Conservation (phyloP, 1,140 invertebrate genomes). For the Contarinia nasturtii region DNA sequence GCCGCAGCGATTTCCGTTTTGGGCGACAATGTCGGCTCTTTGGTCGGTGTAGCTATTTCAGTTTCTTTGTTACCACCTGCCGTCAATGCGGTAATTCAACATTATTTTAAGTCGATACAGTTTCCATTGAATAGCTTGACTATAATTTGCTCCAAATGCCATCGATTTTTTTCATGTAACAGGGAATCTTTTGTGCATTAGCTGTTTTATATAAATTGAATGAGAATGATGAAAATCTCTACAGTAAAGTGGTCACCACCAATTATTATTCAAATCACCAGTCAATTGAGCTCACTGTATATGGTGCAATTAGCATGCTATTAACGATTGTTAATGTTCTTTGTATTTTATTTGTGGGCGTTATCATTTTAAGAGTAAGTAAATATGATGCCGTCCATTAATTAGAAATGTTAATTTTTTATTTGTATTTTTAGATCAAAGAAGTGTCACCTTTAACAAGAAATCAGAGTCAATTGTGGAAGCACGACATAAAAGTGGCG, state of each 20-base stretch:
- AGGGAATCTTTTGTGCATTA: constrained; percentile 50
- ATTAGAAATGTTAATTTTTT: too few relatives aligned
- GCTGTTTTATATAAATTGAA: constrained; percentile 31
- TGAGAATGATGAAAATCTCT: constrained; percentile 19
- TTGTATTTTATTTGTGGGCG: constrained; percentile 46
- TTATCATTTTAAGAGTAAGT: constrained; percentile 44
- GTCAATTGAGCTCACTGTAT: constrained; percentile 32
- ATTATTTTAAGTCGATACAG: not conserved
- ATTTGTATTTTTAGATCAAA: constrained; percentile 36
- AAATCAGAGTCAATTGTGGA: constrained; percentile 20
- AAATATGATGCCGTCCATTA: too few relatives aligned
- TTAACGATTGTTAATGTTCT: constrained; percentile 52
- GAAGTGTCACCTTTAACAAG: constrained; percentile 45
- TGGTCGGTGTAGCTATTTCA: constrained; percentile 65
- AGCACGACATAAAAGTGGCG: too few relatives aligned
- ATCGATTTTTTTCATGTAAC: not conserved
- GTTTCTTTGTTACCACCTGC: constrained; percentile 58
- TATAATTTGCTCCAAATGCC: not conserved
- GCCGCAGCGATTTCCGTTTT: constrained; percentile 55
- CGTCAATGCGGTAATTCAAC: constrained; percentile 42
- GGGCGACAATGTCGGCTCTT: constrained; percentile 47
- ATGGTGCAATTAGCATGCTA: constrained; percentile 43
- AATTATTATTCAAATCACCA: constrained; percentile 31
- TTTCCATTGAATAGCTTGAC: not conserved
- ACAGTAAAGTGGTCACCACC: constrained; percentile 21